A percentile compares a stretch with the other conserved stretches of the same genome.
Conservation (phyloP, 2,797 vertebrate species). For the Sebastes taczanowskii region DNA sequence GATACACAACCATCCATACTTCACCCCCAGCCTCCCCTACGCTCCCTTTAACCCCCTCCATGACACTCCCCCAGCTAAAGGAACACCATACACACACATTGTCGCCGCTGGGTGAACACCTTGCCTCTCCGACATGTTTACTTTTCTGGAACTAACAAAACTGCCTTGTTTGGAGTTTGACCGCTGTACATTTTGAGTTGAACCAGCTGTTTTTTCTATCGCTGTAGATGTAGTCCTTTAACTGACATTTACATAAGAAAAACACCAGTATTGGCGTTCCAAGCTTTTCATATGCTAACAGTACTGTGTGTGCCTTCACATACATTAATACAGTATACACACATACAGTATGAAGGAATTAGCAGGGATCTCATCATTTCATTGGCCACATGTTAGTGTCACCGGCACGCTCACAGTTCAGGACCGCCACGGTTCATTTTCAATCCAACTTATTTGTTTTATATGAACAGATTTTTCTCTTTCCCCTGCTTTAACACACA, state of each 20-base stretch:
- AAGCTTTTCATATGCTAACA: constrained; percentile 35
- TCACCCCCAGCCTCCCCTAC: background rate
- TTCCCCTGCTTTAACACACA: constrained; percentile 18
- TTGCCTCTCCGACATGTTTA: constrained; percentile 39
- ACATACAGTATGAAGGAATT: constrained; percentile 37
- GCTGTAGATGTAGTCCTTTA: constrained; percentile 19
- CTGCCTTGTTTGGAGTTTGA: constrained; percentile 49
- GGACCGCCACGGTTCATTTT: constrained; percentile 14
- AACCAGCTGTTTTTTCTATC: constrained; percentile 37
- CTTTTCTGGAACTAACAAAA: constrained; percentile 39
- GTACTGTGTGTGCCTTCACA: constrained; percentile 67
- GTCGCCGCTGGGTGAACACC: constrained; percentile 35
- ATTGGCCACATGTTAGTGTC: constrained; percentile 7
- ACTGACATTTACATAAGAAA: constrained; percentile 13
- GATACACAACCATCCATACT: background rate
- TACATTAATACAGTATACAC: constrained; percentile 29
- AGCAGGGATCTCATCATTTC: constrained; percentile 58
- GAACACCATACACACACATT: constrained; percentile 28
- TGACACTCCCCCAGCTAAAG: constrained; percentile 33
- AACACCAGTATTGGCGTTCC: constrained; percentile 4
- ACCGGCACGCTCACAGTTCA: constrained; percentile 9
- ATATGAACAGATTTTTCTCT: background rate
- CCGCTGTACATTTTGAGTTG: constrained; percentile 31
- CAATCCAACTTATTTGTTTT: constrained; percentile 5
- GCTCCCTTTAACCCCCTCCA: constrained; percentile 40